Evolutionary conservation across 2,888 invertebrate genomes (phyloP), one percentile per base, ranked within the genome.

Genomic region (Netelia inedita): DNA sequence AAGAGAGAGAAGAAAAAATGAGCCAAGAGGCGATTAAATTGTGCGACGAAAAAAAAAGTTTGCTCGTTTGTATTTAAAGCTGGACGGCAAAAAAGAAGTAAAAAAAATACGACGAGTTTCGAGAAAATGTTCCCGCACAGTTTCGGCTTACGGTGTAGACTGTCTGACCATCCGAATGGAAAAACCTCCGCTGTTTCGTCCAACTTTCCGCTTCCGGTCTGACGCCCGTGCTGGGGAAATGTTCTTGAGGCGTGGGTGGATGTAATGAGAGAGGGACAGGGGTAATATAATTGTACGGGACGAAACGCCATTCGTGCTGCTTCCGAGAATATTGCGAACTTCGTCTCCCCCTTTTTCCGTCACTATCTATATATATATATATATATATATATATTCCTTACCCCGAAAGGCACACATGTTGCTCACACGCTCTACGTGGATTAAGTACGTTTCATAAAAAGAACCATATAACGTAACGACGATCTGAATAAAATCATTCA

Each of bases 201-300:
- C 21, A 72, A 71, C 55, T 71, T 55, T 55, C 21, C 57, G 41
- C 71, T 71, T 57, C 11, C 57, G 57, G 55, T 19, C 35, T n/a
- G 57, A 19, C 21, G 28, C 11, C 14, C 35, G 14, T 63, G 28
- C 9, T 16, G 8, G 9, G 35, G 35, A 55, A 69, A 11, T 19
- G 35, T 16, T 11, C 14, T 35, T 35, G 35, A 35, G 3, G 43
- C 8, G 23, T 19, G 14, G 8, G 43, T 21, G 21, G 46, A 21
- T 16, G 43, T 6, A n/a, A 16, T 23, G 5, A 1, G 14, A 41
- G 43, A 19, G 11, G 23, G 10, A 72, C 3, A 41, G n/a, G 11
- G 43, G 10, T 21, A 46, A 72, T 59, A 23, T n/a, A 59, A 72
- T 59, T 14, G 43, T 23, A 14, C 19, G 9, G 19, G 57, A 57